Evolutionary conservation across 2,113 vertebrate genomes (phyloP), one percentile per base, ranked within the genome.

Genomic region (Monarcha castaneiventris): DNA sequence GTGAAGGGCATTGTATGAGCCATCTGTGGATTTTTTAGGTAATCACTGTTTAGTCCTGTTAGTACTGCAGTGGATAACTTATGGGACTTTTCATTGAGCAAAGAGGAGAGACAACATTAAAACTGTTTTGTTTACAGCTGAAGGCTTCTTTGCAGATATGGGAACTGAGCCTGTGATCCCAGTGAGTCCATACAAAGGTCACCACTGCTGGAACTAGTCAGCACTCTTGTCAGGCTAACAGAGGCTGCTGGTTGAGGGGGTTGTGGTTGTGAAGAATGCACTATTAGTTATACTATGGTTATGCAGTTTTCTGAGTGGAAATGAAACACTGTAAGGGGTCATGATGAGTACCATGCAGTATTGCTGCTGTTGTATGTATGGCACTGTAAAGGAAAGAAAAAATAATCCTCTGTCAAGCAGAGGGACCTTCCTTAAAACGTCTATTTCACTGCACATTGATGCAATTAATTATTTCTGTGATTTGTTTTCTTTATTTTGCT

Each of bases 161-260:
- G 64, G 73, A 93, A 67, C 33, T 1, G 32, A 89, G 90, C 54
- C 80, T 62, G 33, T 59, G 72, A 69, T 77, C 67, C 61, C 51
- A 71, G 48, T 44, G 69, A 95, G 80, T 69, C 93, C 46, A 35
- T 43, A 33, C 76, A 87, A 84, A 95, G 89, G 94, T 96, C 88
- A 96, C 32, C 72, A 35, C 68, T 95, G 79, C 68, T 92, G 76
- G 52, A 86, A 56, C 35, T 41, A 83, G 51, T 71, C 51, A 69
- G 71, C 63, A 43, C 0, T 0, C 71, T 81, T 74, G 32, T 84
- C 83, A 54, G 44, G 11, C 86, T 90, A 64, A 30, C 55, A 67
- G 64, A 87, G 43, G 73, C 76, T 93, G 64, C 68, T 87, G 54
- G 7, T 26, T 56, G 33, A 85, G 16, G 13, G 35, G 19, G 6